These are phyloP conservation scores for Cnemophilus loriae DNA, from an alignment of 2,113 vertebrate genomes.

Conservation along the genomic window DNA sequence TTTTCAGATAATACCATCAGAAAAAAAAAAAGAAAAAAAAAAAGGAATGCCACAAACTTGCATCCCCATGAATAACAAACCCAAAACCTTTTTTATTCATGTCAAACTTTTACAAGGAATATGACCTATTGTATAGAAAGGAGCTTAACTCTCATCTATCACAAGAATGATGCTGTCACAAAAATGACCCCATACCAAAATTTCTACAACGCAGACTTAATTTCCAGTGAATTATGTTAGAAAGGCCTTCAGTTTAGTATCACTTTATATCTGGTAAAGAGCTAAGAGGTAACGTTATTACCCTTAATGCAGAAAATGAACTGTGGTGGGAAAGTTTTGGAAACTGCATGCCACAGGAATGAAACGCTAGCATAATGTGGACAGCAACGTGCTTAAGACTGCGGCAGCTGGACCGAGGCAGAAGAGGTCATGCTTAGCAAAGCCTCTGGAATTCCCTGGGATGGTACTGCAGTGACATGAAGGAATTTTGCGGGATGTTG, in stretches of 20 bases:
- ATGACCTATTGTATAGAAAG: not conserved
- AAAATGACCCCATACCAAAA: not conserved
- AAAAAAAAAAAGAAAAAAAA: not conserved
- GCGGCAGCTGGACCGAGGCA: not conserved
- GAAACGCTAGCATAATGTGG: not conserved
- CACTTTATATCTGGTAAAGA: not conserved
- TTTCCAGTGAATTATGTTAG: not conserved
- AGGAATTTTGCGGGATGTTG: not conserved
- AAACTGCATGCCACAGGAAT: not conserved
- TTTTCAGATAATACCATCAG: not conserved
- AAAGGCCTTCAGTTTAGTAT: not conserved
- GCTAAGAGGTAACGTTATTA: not conserved
- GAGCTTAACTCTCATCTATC: not conserved
- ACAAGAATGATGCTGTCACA: not conserved
- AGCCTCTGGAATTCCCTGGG: constrained; percentile 31
- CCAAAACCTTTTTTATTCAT: not conserved
- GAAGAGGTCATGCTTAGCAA: constrained; percentile 11
- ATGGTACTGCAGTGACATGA: not conserved
- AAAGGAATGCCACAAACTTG: not conserved
- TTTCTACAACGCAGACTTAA: not conserved
- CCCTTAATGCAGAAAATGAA: not conserved
- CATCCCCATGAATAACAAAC: not conserved
- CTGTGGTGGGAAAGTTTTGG: not conserved
- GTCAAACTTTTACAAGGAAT: not conserved
- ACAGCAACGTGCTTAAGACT: not conserved